phyloP scores from a whole-genome alignment of 2,113 vertebrate species.

The Mystacornis crossleyi region DNA sequence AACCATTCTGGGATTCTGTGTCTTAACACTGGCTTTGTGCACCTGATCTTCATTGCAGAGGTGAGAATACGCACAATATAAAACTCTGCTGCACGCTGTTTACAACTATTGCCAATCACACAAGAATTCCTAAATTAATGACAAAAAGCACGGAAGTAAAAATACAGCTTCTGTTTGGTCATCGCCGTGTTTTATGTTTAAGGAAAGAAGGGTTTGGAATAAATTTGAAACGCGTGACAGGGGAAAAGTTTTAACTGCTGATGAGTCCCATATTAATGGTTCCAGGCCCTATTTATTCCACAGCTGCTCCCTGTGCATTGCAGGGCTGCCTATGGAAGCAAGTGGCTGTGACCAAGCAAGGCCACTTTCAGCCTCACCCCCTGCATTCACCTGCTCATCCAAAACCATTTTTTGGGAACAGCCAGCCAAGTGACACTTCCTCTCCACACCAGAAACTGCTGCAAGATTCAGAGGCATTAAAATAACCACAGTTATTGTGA shows the following conservation, averaged over 20 bases:
- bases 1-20: background rate
- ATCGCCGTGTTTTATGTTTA: background rate
- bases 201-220: background rate
- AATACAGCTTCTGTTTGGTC: background rate
- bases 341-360: background rate
- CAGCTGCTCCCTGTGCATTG: background rate
- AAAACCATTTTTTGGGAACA: background rate
- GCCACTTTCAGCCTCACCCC: background rate
- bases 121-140: background rate
- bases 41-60: background rate
- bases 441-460: fast-evolving
- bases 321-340: background rate
- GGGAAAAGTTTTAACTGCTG: background rate
- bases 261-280: background rate
- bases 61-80: fast-evolving
- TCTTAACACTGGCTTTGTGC: background rate
- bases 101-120: background rate
- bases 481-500: background rate
- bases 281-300: background rate
- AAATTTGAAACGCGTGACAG: background rate
- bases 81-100: background rate
- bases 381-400: background rate
- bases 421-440: background rate
- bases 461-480: background rate
- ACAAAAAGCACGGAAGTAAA: background rate